Evolutionary conservation across 2,888 invertebrate species (phyloP).

Genomic region (Zhuqinia jingwanae): DNA sequence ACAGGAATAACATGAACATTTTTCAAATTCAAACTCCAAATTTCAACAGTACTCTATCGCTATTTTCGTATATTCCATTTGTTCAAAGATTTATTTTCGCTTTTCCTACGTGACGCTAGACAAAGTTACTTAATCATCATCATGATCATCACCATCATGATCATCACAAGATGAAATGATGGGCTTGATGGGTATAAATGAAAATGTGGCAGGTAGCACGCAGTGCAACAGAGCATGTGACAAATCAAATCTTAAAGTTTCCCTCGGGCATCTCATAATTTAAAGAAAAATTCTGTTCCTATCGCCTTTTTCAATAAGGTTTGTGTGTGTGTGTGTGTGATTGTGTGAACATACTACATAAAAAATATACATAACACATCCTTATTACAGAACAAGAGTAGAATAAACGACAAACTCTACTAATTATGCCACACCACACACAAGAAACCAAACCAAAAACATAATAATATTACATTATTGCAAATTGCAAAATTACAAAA

Average conservation of each 20-base stretch:
- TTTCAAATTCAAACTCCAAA: too few relatives aligned
- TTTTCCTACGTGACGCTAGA: neutral
- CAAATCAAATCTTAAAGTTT: constrained; percentile 62
- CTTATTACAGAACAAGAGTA: too few relatives aligned
- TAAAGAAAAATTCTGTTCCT: constrained; percentile 56
- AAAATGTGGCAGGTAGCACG: constrained; percentile 20
- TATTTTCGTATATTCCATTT: neutral
- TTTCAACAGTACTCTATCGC: too few relatives aligned
- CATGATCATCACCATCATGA: too few relatives aligned
- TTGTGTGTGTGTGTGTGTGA: too few relatives aligned
- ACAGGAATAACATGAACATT: too few relatives aligned
- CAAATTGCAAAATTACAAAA: constrained; percentile 22
- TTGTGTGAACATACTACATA: too few relatives aligned
- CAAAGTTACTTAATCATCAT: constrained; percentile 15
- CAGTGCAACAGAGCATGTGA: constrained; percentile 53
- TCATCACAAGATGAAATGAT: neutral
- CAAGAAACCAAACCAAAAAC: constrained; percentile 3
- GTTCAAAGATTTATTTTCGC: neutral
- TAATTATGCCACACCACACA: constrained; percentile 22
- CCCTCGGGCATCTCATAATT: constrained; percentile 62
- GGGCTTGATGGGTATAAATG: neutral
- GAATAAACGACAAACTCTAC: neutral
- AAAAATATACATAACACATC: too few relatives aligned
- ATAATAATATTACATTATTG: neutral
- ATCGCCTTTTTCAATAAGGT: neutral